Base-by-base conservation (phyloP, 2,888 invertebrate species). In the Ctena decussata region DNA sequence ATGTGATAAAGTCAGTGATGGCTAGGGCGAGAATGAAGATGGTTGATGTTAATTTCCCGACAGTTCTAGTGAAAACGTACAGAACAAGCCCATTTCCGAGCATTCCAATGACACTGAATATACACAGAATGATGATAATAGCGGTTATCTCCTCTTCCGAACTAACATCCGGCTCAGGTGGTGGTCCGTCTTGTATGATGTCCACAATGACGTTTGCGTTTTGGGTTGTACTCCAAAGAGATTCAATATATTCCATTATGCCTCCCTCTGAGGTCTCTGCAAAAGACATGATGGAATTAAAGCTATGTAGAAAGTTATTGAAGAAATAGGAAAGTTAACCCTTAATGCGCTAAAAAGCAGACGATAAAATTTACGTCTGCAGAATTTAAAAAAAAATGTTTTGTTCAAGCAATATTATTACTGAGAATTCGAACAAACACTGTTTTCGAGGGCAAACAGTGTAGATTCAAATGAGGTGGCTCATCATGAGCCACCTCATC, bases 21-120 rank as follows among this genome's bases (percentile, higher is more conserved):
- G 94, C 94, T 18, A 94, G 84, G 0, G 93, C 93, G 30, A 95
- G 85, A 71, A 95, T 95, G 87, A 95, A 95, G 41, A 95, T 91
- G 6, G 94, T 94, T 6, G 95, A 95, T 5, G 94, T 93, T 27
- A 93, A 89, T 32, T 92, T 93, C 65, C 93, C 93, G 30, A 92
- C 90, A 21, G 93, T 93, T 74, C 90, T 86, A 18, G 91, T 87
- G 85, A 94, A 95, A 46, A 95, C 95, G 90, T 94, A 95, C 60
- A 95, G 89, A 5, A 95, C 95, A 11, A 95, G 86, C 6, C 94
- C 92, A 84, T 95, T 95, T 8, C 95, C 95, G 32, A 94, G 87
- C 5, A 93, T 92, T 12, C 95, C 95, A 18, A 94, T 84, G 21
- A 95, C 85, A 74, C 91, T 92, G 76, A 94, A 92, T 44, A 94